Conservation (phyloP, 1,140 invertebrate genomes). For the Glossosoma conforme region DNA sequence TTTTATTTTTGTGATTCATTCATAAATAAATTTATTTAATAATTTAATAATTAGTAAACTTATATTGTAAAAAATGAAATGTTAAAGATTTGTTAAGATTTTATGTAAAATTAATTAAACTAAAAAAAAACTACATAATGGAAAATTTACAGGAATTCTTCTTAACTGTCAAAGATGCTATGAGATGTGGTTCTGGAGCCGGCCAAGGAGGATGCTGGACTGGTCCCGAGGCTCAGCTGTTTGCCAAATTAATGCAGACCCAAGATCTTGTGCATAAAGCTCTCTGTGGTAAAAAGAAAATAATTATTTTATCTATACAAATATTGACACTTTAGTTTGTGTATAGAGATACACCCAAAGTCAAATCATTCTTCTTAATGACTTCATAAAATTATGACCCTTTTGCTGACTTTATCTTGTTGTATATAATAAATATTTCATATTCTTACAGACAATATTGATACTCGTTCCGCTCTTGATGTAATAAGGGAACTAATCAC, state of each 20-base stretch:
- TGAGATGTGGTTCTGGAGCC: conserved; percentile 56
- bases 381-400: too few relatives aligned
- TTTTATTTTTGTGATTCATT: too few relatives aligned
- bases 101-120: neutral
- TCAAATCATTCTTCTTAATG: too few relatives aligned
- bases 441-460: conserved; percentile 78
- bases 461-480: conserved; percentile 84
- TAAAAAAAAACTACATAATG: neutral
- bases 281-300: conserved; percentile 67
- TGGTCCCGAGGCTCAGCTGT: conserved; percentile 58
- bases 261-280: conserved; percentile 76
- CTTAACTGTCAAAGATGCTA: conserved; percentile 84
- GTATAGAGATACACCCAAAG: neutral
- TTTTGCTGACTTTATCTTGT: too few relatives aligned
- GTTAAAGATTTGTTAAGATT: conserved; percentile 6
- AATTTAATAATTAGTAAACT: conserved; percentile 18
- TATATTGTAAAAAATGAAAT: neutral
- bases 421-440: too few relatives aligned
- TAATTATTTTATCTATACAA: conserved; percentile 6
- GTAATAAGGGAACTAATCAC: conserved; percentile 77
- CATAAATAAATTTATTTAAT: conserved; percentile 3
- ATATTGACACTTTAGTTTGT: neutral
- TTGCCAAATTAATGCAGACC: conserved; percentile 59
- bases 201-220: conserved; percentile 64
- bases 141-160: conserved; percentile 81